A percentile compares a stretch with the other conserved stretches of the same genome.
Conservation (phyloP, 2,113 vertebrate species). For the Apus apus region DNA sequence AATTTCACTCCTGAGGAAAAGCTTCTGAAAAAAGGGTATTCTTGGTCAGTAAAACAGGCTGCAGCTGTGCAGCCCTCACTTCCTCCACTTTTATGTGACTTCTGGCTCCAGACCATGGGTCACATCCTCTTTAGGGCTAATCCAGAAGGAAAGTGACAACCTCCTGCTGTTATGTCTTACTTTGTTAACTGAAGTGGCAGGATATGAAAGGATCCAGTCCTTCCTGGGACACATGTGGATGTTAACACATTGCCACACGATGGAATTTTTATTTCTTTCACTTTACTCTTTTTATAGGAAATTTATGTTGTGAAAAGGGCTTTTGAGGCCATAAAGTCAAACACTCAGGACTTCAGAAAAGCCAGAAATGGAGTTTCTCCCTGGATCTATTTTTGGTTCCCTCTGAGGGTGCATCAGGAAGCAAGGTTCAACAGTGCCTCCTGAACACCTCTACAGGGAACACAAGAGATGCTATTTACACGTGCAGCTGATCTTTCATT, state of each 20-base stretch:
- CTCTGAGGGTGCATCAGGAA: not conserved
- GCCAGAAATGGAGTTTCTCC: not conserved
- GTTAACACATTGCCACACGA: constrained; percentile 67
- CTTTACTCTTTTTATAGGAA: constrained; percentile 67
- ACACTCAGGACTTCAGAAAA: not conserved
- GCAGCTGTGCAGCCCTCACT: not conserved
- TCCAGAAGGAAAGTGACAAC: constrained; percentile 64
- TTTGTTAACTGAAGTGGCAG: constrained; percentile 64
- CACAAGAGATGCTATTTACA: not conserved
- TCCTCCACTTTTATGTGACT: constrained; percentile 13
- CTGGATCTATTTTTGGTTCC: not conserved
- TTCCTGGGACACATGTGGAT: constrained; percentile 68
- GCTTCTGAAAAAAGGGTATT: not conserved
- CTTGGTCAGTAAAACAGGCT: not conserved
- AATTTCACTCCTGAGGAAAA: not conserved
- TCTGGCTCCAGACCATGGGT: constrained; percentile 56
- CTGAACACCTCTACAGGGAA: not conserved
- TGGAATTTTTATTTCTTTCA: constrained; percentile 51
- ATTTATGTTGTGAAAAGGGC: constrained; percentile 6
- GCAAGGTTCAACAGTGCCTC: not conserved
- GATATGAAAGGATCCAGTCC: constrained; percentile 55
- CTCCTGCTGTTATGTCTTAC: constrained; percentile 65
- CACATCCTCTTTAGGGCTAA: constrained; percentile 53
- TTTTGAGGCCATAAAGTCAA: constrained; percentile 51
- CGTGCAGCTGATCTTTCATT: not conserved